Conservation (phyloP, 1,140 invertebrate species). For the Zophobas morio region DNA sequence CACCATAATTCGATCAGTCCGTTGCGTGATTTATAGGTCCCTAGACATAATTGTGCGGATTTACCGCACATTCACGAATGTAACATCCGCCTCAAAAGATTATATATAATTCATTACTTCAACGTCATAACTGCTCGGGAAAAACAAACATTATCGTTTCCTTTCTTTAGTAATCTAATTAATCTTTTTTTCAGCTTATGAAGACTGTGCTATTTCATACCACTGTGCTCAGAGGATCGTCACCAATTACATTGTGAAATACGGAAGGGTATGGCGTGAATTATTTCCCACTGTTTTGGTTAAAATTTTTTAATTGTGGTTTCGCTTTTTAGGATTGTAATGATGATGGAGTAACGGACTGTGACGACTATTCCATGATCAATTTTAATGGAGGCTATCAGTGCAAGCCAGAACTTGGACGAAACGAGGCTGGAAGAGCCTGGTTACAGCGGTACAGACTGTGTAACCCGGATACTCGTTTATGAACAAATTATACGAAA, state of each 20-base stretch:
- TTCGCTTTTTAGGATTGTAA: conserved; percentile 72
- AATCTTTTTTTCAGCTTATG: conserved; percentile 71
- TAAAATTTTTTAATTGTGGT: background rate
- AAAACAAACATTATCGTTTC: background rate
- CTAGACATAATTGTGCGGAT: background rate
- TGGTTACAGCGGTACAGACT: conserved; percentile 54
- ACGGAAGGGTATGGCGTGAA: conserved; percentile 68
- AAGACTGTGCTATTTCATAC: conserved; percentile 74
- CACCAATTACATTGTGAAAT: conserved; percentile 74
- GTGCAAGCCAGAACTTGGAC: conserved; percentile 65
- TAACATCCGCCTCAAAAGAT: too few species aligned
- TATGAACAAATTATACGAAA: background rate
- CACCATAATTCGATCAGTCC: background rate
- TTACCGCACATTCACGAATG: background rate
- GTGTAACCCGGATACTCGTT: conserved; percentile 49
- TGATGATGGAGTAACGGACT: conserved; percentile 73
- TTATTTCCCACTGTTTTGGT: too few species aligned
- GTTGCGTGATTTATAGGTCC: background rate
- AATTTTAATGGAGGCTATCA: conserved; percentile 73
- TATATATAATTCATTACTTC: background rate
- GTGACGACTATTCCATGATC: conserved; percentile 76
- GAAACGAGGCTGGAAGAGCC: conserved; percentile 54
- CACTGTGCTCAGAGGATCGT: conserved; percentile 74
- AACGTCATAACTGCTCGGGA: conserved; percentile 10
- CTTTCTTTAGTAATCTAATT: too few species aligned